phyloP scores from a whole-genome alignment of 2,797 vertebrate genomes.

The Eleutherodactylus coqui region DNA sequence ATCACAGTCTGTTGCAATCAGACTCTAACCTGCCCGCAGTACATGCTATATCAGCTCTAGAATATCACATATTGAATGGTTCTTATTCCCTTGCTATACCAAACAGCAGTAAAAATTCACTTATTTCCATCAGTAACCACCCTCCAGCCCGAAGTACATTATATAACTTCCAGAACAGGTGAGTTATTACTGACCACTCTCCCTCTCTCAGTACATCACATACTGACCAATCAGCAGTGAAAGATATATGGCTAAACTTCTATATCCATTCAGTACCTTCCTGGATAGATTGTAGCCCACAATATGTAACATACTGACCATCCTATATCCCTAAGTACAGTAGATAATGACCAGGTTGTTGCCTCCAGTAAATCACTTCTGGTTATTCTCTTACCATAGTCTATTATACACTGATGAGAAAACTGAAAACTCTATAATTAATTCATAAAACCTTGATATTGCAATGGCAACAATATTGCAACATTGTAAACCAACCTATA shows the following conservation, averaged over 20 bases:
- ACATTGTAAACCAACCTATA: background rate
- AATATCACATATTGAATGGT: background rate
- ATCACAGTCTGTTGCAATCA: background rate
- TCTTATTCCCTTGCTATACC: background rate
- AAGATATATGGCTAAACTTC: no score
- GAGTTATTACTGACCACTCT: background rate
- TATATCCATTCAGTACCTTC: no score
- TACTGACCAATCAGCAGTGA: background rate
- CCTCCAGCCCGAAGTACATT: background rate
- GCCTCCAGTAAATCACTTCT: background rate
- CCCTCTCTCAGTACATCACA: background rate
- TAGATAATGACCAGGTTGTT: background rate
- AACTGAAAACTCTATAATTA: background rate
- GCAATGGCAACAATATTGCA: background rate
- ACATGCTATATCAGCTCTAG: background rate
- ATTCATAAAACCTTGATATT: background rate
- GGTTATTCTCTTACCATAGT: background rate
- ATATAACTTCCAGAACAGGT: background rate
- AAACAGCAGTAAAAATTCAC: background rate
- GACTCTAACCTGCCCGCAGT: background rate
- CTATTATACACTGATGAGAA: background rate
- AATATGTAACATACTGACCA: no score
- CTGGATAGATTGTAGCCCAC: no score
- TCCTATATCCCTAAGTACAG: background rate
- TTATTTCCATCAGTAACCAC: background rate